A percentile compares a stretch with the other conserved stretches of the same genome.
Conservation (phyloP, 2,888 invertebrate species). For the Chaitophorus viminalis region DNA sequence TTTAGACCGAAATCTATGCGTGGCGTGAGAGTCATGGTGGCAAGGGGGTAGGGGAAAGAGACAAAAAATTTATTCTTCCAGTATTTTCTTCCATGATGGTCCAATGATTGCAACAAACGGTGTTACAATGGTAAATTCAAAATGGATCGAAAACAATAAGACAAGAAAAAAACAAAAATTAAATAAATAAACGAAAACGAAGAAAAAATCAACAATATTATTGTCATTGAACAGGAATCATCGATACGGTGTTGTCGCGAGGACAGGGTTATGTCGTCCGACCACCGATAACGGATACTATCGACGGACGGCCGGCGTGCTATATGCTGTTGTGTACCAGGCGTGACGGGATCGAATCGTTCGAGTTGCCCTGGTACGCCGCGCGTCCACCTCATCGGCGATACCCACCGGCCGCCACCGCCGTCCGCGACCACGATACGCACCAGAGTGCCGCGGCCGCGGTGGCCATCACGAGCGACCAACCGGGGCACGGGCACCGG, state of each 20-base stretch:
- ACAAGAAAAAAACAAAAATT: too few relatives aligned
- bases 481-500: neutral
- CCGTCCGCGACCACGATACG: neutral
- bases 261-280: too few relatives aligned
- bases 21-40: too few relatives aligned
- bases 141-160: neutral
- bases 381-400: neutral
- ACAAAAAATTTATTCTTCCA: too few relatives aligned
- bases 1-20: too few relatives aligned
- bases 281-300: neutral
- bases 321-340: too few relatives aligned
- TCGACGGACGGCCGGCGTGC: neutral
- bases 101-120: too few relatives aligned
- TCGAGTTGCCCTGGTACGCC: too few relatives aligned
- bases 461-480: neutral
- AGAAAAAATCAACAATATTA: neutral
- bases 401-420: neutral
- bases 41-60: too few relatives aligned
- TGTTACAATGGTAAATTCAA: neutral
- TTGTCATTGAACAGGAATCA: constrained; percentile 44
- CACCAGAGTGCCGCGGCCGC: neutral
- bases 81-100: too few relatives aligned
- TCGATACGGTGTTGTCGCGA: neutral
- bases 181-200: neutral
- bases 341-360: too few relatives aligned